phyloP scores from a whole-genome alignment of 92 coral and sea anemone genomes.

The Isaurus tuberculatus region DNA sequence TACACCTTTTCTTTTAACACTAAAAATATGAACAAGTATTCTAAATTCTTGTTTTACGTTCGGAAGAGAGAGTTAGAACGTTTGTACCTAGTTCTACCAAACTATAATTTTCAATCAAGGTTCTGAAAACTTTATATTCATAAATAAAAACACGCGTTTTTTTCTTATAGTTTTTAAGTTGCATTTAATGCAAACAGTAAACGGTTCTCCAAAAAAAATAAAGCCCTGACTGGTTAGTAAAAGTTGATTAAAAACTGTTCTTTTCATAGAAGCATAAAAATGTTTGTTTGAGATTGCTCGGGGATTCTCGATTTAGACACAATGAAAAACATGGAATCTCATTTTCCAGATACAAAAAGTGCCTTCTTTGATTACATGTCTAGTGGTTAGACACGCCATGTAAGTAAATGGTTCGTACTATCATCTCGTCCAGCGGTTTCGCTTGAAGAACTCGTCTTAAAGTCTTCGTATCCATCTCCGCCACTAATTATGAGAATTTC shows the following conservation, averaged over 20 bases:
- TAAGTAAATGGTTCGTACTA: constrained; percentile 95
- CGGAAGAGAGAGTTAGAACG: neutral
- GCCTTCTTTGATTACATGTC: neutral
- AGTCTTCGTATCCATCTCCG: constrained; percentile 99
- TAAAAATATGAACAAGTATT: no score
- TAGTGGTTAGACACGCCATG: constrained; percentile 87
- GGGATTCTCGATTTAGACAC: neutral
- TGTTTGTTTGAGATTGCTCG: neutral
- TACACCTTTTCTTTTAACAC: no score
- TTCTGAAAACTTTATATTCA: neutral
- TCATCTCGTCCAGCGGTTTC: constrained; percentile 99
- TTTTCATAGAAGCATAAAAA: neutral
- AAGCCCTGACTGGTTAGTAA: neutral
- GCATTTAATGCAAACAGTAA: constrained; percentile 17
- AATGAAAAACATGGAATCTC: neutral
- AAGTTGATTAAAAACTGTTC: neutral
- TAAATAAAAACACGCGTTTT: neutral
- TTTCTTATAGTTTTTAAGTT: neutral
- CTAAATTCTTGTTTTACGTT: neutral
- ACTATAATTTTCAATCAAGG: neutral
- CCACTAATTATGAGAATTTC: constrained; percentile 95
- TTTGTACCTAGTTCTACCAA: neutral
- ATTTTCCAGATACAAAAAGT: neutral
- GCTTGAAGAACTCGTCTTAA: constrained; percentile 89
- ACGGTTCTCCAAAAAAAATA: neutral